Evolutionary conservation across 2,888 invertebrate species (phyloP).

Genomic region (Andricus quercusramuli): DNA sequence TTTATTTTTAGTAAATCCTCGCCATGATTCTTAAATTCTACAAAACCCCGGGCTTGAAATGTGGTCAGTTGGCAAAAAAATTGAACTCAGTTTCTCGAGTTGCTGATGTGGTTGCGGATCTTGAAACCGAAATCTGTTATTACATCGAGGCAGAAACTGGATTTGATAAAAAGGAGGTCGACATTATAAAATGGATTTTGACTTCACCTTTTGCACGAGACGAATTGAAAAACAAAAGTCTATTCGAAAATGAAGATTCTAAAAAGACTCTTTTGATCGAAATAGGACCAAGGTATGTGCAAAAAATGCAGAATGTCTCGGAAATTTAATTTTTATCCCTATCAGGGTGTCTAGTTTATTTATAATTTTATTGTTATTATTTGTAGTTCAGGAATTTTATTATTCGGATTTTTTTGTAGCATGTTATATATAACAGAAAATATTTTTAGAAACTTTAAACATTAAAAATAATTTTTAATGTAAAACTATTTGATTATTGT

Average conservation of each 20-base stretch:
- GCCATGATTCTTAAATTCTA: constrained; percentile 83
- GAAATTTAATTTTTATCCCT: background rate
- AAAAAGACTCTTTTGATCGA: constrained; percentile 84
- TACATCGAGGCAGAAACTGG: constrained; percentile 83
- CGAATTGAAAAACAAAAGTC: constrained; percentile 81
- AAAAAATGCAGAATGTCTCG: constrained; percentile 11
- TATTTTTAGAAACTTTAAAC: no score
- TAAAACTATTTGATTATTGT: no score
- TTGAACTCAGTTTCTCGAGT: constrained; percentile 60
- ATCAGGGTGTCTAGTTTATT: no score
- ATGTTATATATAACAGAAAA: no score
- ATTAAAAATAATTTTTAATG: no score
- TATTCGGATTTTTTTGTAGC: no score
- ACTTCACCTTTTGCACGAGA: constrained; percentile 85
- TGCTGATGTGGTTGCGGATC: constrained; percentile 73
- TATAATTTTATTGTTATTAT: no score
- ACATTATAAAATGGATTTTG: constrained; percentile 88
- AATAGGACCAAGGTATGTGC: constrained; percentile 90
- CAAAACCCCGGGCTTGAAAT: constrained; percentile 79
- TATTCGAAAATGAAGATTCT: constrained; percentile 70
- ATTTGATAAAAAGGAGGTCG: constrained; percentile 82
- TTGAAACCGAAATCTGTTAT: constrained; percentile 90
- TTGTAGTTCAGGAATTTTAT: no score
- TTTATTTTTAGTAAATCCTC: constrained; percentile 59
- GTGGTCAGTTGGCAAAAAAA: constrained; percentile 66